Evolutionary conservation across 2,113 vertebrate species (phyloP).

Genomic region (Brachyhypopomus occidentalis): DNA sequence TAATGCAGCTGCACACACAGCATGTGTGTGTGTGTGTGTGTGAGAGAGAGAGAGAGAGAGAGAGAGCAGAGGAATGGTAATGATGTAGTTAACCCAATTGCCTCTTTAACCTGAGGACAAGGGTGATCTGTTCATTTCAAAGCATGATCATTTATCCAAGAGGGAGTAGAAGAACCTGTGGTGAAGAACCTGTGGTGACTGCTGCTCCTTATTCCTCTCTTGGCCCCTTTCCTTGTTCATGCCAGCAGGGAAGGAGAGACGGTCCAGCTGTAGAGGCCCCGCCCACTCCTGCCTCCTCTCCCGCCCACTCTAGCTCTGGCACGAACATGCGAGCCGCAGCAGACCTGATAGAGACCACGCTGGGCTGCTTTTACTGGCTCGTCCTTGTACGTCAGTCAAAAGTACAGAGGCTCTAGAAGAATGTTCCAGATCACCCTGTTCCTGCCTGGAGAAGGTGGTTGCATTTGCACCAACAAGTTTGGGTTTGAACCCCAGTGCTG

Average conservation of each 20-base stretch:
- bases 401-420: not conserved
- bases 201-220: not conserved
- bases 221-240: not conserved
- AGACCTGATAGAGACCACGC: conserved; percentile 2
- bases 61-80: not conserved
- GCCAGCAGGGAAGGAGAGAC: not conserved
- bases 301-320: not conserved
- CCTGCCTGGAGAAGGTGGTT: not conserved
- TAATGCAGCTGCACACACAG: not conserved
- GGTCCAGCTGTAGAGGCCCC: not conserved
- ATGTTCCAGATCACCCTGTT: not conserved
- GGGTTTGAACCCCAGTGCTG: not conserved
- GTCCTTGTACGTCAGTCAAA: conserved; percentile 17
- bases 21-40: no score
- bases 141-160: not conserved
- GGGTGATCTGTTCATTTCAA: not conserved
- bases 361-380: not conserved
- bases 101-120: not conserved
- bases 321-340: not conserved
- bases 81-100: not conserved
- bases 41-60: no score
- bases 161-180: no score
- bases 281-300: not conserved
- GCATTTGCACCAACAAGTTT: not conserved
- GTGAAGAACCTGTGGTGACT: not conserved